phyloP scores from a whole-genome alignment of 2,888 invertebrate species.

The Hermaeophaga mercurialis region DNA sequence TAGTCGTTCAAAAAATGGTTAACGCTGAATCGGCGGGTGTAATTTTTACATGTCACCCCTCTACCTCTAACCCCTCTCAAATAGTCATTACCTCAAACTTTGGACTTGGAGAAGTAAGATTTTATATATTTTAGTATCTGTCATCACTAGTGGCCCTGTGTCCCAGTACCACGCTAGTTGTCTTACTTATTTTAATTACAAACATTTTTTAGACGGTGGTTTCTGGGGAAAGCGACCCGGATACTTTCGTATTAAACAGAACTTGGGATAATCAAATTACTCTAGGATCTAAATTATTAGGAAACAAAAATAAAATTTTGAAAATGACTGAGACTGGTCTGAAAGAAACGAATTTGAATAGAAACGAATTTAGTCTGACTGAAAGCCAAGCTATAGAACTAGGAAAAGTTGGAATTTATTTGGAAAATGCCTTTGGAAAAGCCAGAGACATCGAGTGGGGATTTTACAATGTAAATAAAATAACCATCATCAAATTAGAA shows the following conservation, averaged over 20 bases:
- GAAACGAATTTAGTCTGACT: conserved; percentile 62
- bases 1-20: conserved; percentile 81
- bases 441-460: conserved; percentile 86
- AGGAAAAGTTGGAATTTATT: conserved; percentile 62
- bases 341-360: conserved; percentile 29
- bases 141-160: too few species aligned
- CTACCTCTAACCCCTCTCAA: conserved; percentile 68
- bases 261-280: conserved; percentile 58
- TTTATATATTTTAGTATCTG: too few species aligned
- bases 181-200: too few species aligned
- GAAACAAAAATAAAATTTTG: conserved; percentile 63
- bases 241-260: conserved; percentile 67
- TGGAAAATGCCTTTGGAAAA: conserved; percentile 72
- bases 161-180: too few species aligned
- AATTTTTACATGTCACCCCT: conserved; percentile 80
- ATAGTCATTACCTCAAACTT: conserved; percentile 79
- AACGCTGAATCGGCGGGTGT: conserved; percentile 75
- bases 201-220: conserved; percentile 74
- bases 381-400: conserved; percentile 63
- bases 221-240: conserved; percentile 77
- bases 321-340: conserved; percentile 56
- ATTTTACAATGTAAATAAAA: conserved; percentile 59
- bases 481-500: neutral
- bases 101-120: conserved; percentile 78
- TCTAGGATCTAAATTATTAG: conserved; percentile 54